A percentile compares a stretch with the other conserved stretches of the same genome.
These are phyloP conservation scores for Rhinichthys osculus DNA, from an alignment of 2,797 vertebrate genomes.

Conservation along the genomic window DNA sequence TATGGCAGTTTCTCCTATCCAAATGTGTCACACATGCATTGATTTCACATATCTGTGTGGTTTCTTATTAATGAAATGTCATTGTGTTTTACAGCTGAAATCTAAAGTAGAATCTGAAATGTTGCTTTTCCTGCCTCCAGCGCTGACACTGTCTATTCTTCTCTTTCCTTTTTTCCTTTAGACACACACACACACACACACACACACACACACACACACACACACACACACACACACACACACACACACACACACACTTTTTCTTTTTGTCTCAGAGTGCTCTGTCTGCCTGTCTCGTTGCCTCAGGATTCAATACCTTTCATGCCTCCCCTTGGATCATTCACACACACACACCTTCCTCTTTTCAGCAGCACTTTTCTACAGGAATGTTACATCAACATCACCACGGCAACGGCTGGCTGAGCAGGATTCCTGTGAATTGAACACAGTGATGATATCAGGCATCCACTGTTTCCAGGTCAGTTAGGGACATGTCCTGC, in stretches of 20 bases:
- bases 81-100: slow-evolving; percentile 19
- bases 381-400: slow-evolving; percentile 70
- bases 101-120: slow-evolving; percentile 36
- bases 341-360: slow-evolving; percentile 4
- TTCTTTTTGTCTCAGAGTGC: slow-evolving; percentile 7
- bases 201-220: too few relatives aligned
- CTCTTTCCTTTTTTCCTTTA: slow-evolving; percentile 1
- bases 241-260: background rate
- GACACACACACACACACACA: slow-evolving; percentile 1
- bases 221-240: too few relatives aligned
- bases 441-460: slow-evolving; percentile 69
- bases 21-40: background rate
- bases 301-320: slow-evolving; percentile 41
- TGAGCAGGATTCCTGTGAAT: slow-evolving; percentile 56
- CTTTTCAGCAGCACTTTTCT: slow-evolving; percentile 19
- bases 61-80: slow-evolving; percentile 20
- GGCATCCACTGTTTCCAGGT: slow-evolving; percentile 32
- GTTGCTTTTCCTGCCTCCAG: slow-evolving; percentile 10
- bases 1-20: background rate
- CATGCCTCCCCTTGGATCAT: slow-evolving; percentile 29
- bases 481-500: slow-evolving; percentile 29
- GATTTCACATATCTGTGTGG: slow-evolving; percentile 8
- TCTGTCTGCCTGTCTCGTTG: slow-evolving; percentile 34
- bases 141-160: slow-evolving; percentile 26
- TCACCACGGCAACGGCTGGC: slow-evolving; percentile 76